Evolutionary conservation across 2,888 invertebrate species (phyloP), one percentile per base, ranked within the genome.

Genomic region (Timema podura): DNA sequence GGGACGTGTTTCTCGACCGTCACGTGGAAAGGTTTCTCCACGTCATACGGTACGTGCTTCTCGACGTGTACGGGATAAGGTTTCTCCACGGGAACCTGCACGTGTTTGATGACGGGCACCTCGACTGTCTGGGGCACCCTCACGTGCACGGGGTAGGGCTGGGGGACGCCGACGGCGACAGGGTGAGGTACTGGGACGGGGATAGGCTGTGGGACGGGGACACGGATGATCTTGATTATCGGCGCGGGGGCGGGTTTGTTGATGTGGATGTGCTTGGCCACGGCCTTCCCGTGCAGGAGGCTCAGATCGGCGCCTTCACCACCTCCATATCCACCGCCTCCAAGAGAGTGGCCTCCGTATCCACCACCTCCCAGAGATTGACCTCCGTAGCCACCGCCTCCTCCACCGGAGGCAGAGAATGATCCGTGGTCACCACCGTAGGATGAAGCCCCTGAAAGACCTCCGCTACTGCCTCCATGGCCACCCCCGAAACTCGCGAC

Each of bases 31-130:
- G 88, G 87, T 76, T 89, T 90, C 72, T 89, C 85, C 70, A 86
- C 86, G 0, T 89, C 88, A 48, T 89, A 87, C 48, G 87, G 87
- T 0, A 89, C 86, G 5, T 82, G 81, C 76, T 85, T 89, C 74
- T 89, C 89, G 0, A 90, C 88, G 0, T 89, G 87, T 76, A 89
- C 89, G 0, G 90, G 90, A 5, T 90, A 89, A 45, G 89, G 89
- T 77, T 89, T 90, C 76, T 90, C 69, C 15, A 72, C 75, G 65
- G 75, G 73, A n/a, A 74, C 72, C 65, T 74, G 74, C 67, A 73
- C 70, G 54, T 75, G 72, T 67, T 71, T 74, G 64, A 74, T 73
- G 54, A 76, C 73, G 46, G 69, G 70, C 48, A 73, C 73, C 65
- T 72, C 71, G 67, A 75, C 67, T 9, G 69, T 70, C 51, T 72